Percentiles rank a stretch among this genome's conserved stretches.
Conservation (phyloP, 2,888 invertebrate species). For the Limnephilus auricula region DNA sequence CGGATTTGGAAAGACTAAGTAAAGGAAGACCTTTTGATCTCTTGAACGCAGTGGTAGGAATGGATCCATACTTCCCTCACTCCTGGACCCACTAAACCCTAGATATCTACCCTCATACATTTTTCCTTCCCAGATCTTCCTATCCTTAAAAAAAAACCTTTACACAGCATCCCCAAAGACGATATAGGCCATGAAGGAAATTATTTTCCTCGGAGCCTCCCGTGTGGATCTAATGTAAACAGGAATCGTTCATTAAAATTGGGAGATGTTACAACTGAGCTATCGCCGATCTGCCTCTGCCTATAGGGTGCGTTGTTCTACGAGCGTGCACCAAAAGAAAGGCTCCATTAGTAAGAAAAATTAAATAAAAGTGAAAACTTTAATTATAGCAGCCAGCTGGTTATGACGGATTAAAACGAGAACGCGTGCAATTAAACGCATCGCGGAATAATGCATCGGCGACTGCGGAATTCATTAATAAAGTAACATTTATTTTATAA, state of each 20-base stretch:
- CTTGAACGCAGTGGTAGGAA: too few species aligned
- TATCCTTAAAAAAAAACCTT: too few species aligned
- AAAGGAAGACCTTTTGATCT: too few species aligned
- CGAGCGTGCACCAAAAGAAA: background rate
- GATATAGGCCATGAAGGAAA: too few species aligned
- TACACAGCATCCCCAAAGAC: too few species aligned
- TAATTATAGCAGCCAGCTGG: background rate
- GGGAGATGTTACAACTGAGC: background rate
- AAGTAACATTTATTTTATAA: background rate
- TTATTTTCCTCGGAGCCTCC: too few species aligned
- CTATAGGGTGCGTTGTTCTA: background rate
- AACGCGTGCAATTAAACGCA: slow-evolving; percentile 44
- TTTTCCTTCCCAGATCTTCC: too few species aligned
- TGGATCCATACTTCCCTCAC: too few species aligned
- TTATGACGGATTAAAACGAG: slow-evolving; percentile 29
- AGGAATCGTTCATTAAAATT: background rate
- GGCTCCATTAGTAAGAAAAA: background rate
- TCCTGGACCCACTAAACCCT: too few species aligned
- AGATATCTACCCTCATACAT: too few species aligned
- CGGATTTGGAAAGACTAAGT: too few species aligned
- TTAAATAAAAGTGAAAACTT: slow-evolving; percentile 12
- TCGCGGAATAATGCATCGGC: slow-evolving; percentile 25
- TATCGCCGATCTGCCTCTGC: background rate
- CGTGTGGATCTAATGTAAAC: too few species aligned
- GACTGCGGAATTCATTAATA: background rate